Base-by-base conservation (phyloP, 64 coral and sea anemone species). In the Catalaphyllia jardinei region DNA sequence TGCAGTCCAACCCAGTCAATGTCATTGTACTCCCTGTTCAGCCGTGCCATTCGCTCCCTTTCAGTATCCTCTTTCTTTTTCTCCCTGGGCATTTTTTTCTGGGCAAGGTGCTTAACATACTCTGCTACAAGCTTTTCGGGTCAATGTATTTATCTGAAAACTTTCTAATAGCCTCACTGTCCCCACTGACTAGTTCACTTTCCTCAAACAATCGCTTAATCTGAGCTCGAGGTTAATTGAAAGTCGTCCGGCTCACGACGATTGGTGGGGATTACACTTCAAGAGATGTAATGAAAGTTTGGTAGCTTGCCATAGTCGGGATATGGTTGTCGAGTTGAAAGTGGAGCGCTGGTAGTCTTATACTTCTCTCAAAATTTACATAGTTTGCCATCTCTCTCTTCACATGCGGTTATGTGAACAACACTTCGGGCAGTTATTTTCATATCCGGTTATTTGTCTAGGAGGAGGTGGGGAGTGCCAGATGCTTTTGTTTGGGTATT, bases 261-360 rank as follows among this genome's bases (percentile, higher is more conserved):
- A 87, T 30, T 9, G 71, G 71, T 87, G 42, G 42, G 71, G 86
- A 73, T 71, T 71, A 6, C 67, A 71, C 20, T 71, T n/a, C 88
- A 79, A 67, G 61, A 79, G 20, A 67, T 19, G 72, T 69, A 80
- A 89, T 89, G 88, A 27, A 79, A 89, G 39, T 89, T 79, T 62
- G 88, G 76, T 52, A 89, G 88, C 17, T 89, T 89, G 76, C 75
- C 79, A 39, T 89, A 80, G 75, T 79, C 76, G 22, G 88, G 75
- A 52, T 71, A 87, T 24, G 84, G 85, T 87, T 71, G 42, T 87
- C 38, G 71, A 55, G 65, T 62, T 67, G 35, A 67, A 71, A 49
- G 31, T 49, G 4, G 62, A 72, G 65, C 20, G 20, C 65, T 72
- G 22, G 10, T 74, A 54, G 17, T 55, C 38, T 55, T 22, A 73